Evolutionary conservation across 2,113 vertebrate genomes (phyloP).

Genomic region (Elanus axillaris): DNA sequence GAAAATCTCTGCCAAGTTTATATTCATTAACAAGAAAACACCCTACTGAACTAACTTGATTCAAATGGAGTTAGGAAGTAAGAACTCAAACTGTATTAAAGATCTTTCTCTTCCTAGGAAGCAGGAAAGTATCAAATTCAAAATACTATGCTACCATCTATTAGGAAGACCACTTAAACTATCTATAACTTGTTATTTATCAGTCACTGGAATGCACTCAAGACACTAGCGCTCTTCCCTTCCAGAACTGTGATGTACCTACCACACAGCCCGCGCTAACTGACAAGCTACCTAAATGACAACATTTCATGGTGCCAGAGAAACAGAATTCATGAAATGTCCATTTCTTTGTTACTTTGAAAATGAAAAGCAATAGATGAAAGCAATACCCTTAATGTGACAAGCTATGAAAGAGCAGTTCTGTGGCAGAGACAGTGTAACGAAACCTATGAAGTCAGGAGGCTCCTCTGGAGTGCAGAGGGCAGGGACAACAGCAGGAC

Average conservation of each 20-base stretch:
- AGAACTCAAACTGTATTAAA: background rate
- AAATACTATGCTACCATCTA: background rate
- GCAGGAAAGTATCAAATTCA: background rate
- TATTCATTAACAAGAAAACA: background rate
- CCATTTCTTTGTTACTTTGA: background rate
- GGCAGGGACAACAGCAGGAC: background rate
- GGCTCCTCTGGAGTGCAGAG: background rate
- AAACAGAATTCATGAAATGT: background rate
- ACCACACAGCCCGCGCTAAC: background rate
- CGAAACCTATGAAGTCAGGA: background rate
- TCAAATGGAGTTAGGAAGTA: background rate
- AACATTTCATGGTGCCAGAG: background rate
- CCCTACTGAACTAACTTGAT: background rate
- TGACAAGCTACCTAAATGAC: background rate
- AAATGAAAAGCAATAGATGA: background rate
- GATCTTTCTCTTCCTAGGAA: background rate
- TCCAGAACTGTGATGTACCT: background rate
- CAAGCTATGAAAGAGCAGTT: background rate
- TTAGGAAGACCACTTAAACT: background rate
- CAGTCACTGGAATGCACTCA: background rate
- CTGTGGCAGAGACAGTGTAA: background rate
- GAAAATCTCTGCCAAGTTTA: background rate
- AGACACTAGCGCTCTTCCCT: background rate
- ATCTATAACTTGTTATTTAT: background rate
- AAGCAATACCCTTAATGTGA: background rate